A percentile compares a stretch with the other conserved stretches of the same genome.
These are phyloP conservation scores for Neopelma chrysocephalum DNA, from an alignment of 2,797 vertebrate genomes.

Conservation along the genomic window DNA sequence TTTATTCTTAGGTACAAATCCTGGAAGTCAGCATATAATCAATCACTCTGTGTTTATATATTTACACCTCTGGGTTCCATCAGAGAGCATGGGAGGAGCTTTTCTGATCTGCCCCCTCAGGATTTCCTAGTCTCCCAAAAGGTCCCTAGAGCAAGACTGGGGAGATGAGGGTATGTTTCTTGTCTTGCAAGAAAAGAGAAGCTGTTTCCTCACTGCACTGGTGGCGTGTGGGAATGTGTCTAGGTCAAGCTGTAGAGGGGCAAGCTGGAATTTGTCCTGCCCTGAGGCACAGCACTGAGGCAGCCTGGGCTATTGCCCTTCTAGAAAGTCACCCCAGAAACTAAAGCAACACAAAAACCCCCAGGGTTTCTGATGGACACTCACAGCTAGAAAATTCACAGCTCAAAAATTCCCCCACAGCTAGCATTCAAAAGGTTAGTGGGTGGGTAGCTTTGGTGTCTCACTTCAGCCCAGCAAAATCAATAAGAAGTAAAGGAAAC, in stretches of 20 bases:
- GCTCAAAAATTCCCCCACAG: background rate
- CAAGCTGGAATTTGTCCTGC: background rate
- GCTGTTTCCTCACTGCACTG: background rate
- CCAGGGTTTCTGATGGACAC: background rate
- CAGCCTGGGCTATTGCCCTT: background rate
- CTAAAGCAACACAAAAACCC: background rate
- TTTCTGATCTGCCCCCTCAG: background rate
- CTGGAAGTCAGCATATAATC: slow-evolving; percentile 52
- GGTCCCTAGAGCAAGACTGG: background rate
- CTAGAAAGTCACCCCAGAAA: background rate
- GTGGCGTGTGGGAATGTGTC: background rate
- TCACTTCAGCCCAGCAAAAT: background rate
- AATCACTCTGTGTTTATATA: slow-evolving; percentile 37
- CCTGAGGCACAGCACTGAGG: background rate
- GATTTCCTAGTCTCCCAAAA: background rate
- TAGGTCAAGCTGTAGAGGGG: background rate
- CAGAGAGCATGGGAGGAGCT: background rate
- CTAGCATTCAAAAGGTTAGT: background rate
- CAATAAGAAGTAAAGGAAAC: slow-evolving; percentile 36
- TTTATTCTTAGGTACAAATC: slow-evolving; percentile 55
- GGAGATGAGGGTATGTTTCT: background rate
- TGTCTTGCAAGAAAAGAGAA: background rate
- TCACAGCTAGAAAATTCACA: background rate
- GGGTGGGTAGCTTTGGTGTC: slow-evolving; percentile 21
- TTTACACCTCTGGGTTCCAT: slow-evolving; percentile 55